Evolutionary conservation across 2,888 invertebrate species (phyloP), one percentile per base, ranked within the genome.

Genomic region (Sussaba pulchella): DNA sequence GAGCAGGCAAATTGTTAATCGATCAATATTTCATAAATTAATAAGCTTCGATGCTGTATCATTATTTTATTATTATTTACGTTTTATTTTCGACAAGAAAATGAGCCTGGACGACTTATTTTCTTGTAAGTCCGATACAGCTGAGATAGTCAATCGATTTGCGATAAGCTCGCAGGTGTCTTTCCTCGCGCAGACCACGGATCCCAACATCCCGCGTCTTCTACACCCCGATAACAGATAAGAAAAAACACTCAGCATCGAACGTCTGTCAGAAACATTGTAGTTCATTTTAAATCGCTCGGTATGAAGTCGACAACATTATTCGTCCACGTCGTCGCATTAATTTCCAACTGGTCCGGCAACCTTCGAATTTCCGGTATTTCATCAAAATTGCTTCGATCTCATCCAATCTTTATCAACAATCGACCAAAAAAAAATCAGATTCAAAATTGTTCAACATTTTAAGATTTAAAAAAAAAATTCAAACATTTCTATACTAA

Each of bases 91-190:
- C n/a, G n/a, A n/a, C n/a, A n/a, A n/a, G n/a, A n/a, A n/a, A n/a
- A n/a, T n/a, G n/a, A n/a, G n/a, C n/a, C n/a, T n/a, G n/a, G n/a
- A n/a, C n/a, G n/a, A n/a, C n/a, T n/a, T n/a, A n/a, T n/a, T n/a
- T 31, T 31, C 2, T 31, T 31, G 6, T 2, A 31, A 31, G 6
- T 2, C 43, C 6, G 24, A 4, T 17, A 57, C 57, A 26, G n/a
- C n/a, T 26, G 8, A 26, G 36, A 2, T 14, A 24, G 57, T 75
- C n/a, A 57, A 82, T 72, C 64, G 6, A 41, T 31, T 59, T n/a
- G 45, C n/a, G 83, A 86, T 86, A 86, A 47, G 78, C 21, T 24
- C 26, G 45, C 81, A 84, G 85, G 83, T 86, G 83, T 84, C 64
- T 72, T 31, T 43, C 80, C 63, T 75, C 77, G 73, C 81, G 80